Evolutionary conservation across 2,113 vertebrate species (phyloP), one percentile per base, ranked within the genome.

Genomic region (Globicephala melas): DNA sequence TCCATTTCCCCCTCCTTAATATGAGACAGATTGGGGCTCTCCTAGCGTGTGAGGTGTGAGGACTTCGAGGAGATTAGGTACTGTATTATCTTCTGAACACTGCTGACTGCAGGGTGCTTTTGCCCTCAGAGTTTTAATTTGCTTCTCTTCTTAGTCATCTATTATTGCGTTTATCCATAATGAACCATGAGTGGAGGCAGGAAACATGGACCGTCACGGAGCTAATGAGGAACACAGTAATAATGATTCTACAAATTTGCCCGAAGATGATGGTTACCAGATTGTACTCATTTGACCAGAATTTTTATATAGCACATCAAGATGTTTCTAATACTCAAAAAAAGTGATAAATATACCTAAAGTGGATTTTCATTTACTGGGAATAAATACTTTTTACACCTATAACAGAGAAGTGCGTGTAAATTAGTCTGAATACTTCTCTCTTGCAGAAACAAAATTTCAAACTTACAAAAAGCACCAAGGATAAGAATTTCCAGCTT

Each of bases 271-370:
- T 68, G 89, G 83, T 60, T 95, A 90, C 36, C 94, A 91, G 80
- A 96, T 92, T 92, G 94, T 79, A 15, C 60, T 83, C 85, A 60
- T 74, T 65, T 89, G 80, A 90, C n/a, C 25, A 70, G 44, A 92
- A 60, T 82, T 93, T 90, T 93, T 93, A 84, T 76, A 25, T 92
- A 77, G 93, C 81, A 68, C 58, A 41, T 92, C 73, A 96, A 97
- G 89, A 89, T 95, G 90, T 95, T 89, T 94, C 68, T 70, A 38
- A 73, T 63, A 44, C 90, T 97, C 63, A 50, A 21, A 77, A 89
- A 79, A 85, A 83, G 87, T 74, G 79, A n/a, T 91, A 87, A 71
- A 95, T 92, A 65, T 44, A 26, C 74, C 63, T 88, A 50, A 71
- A 85, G 68, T 95, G 62, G 86, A 18, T 73, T 95, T 95, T 86